Base-by-base conservation (phyloP, 2,888 invertebrate species). In the Hemaris fuciformis region DNA sequence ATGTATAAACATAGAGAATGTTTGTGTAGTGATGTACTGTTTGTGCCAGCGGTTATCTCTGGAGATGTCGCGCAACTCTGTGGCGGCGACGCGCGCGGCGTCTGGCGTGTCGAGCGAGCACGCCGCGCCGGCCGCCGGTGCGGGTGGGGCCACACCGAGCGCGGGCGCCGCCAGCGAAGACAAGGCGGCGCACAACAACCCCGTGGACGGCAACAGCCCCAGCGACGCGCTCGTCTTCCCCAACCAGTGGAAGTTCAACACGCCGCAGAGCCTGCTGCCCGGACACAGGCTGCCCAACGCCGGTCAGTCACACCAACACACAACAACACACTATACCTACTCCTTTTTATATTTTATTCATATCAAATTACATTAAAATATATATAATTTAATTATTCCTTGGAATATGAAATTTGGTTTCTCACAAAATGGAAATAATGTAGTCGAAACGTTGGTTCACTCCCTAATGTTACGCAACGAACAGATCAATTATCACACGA, bases 61-160 rank as follows among this genome's bases (percentile, higher is more conserved):
- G 60, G 95, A 96, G 84, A 95, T 95, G 86, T 94, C 95, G 1
- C 93, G 95, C 62, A 95, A 95, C 83, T 93, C 94, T 0, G 91
- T 94, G 23, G 88, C 94, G n/a, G 93, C 94, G 48, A 93, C 93
- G 0, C 83, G 88, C n/a, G 85, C 79, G 18, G 62, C 76, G 41
- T 71, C 64, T 62, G 65, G 71, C 46, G 66, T 81, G 1, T 71
- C 65, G 63, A 63, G 75, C 42, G 64, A 76, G 41, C 76, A 73
- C 53, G 62, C 73, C 60, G 66, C 63, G 25, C 67, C 71, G 2
- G 73, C n/a, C n/a, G n/a, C n/a, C n/a, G n/a, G n/a, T n/a, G n/a
- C 66, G 38, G 62, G 62, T 46, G 70, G 69, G 57, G 82, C 79
- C 46, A n/a, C n/a, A n/a, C n/a, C n/a, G n/a, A n/a, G 64, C 34